A percentile compares a stretch with the other conserved stretches of the same genome.
Conservation (phyloP, 2,888 invertebrate genomes). For the Lithophane ornitopus region DNA sequence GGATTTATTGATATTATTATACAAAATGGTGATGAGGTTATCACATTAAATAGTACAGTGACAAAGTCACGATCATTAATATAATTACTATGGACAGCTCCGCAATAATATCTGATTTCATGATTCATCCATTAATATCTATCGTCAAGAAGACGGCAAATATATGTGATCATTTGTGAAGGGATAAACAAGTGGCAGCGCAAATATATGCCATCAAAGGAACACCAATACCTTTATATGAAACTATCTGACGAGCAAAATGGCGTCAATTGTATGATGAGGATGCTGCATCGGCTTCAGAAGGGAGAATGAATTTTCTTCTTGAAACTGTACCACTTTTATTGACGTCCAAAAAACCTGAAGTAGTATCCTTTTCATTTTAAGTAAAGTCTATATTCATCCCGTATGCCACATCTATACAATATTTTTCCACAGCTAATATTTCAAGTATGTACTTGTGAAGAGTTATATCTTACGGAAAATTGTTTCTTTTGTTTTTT, state of each 20-base stretch:
- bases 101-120: neutral
- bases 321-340: neutral
- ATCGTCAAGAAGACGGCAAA: neutral
- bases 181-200: neutral
- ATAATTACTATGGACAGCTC: neutral
- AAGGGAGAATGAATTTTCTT: neutral
- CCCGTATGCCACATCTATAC: neutral
- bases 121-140: too few relatives aligned
- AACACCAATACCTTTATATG: too few relatives aligned
- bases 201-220: neutral
- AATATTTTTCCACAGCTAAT: constrained; percentile 5
- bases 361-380: too few relatives aligned
- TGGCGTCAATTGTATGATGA: too few relatives aligned
- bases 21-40: neutral
- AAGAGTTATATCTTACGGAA: constrained; percentile 32
- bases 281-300: neutral
- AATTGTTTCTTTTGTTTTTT: constrained; percentile 51
- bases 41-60: neutral
- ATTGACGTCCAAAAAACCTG: too few relatives aligned
- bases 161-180: neutral
- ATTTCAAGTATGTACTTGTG: neutral
- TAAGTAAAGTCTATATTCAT: neutral
- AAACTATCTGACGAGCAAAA: neutral
- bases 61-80: neutral
- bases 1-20: neutral